These are phyloP conservation scores for Nycticorax nycticorax DNA, from an alignment of 2,113 vertebrate species.

Conservation along the genomic window DNA sequence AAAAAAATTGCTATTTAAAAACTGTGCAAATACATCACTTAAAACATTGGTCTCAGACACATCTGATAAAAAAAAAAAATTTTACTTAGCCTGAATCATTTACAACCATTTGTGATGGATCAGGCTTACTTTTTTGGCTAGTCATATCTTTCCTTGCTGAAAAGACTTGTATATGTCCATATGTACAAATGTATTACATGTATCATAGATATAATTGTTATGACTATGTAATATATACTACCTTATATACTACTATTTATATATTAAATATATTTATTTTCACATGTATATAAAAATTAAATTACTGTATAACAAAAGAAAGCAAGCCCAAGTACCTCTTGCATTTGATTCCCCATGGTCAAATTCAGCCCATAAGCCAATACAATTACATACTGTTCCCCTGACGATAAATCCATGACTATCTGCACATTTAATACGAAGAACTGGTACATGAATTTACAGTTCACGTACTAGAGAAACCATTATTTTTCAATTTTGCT, in stretches of 20 bases:
- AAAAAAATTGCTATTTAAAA: not conserved
- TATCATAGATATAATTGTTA: fast-evolving
- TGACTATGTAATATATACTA: not conserved
- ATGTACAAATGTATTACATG: not conserved
- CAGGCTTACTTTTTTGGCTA: not conserved
- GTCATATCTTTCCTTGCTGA: not conserved
- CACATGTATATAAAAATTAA: not conserved
- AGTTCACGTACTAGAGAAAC: not conserved
- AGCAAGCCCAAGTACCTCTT: not conserved
- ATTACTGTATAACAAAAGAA: not conserved
- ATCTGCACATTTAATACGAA: not conserved
- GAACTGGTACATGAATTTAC: not conserved
- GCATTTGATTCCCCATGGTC: not conserved
- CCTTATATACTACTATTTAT: too few species aligned
- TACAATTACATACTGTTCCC: not conserved
- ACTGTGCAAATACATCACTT: fast-evolving
- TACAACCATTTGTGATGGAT: not conserved
- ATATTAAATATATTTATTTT: not conserved
- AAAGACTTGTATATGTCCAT: not conserved
- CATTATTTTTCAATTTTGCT: not conserved
- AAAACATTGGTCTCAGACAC: not conserved
- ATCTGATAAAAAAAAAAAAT: not conserved
- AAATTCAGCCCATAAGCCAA: not conserved
- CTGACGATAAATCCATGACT: not conserved
- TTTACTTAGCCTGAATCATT: not conserved